Base-by-base conservation (phyloP, 1,140 invertebrate genomes). In the Drosophila aff. region DNA sequence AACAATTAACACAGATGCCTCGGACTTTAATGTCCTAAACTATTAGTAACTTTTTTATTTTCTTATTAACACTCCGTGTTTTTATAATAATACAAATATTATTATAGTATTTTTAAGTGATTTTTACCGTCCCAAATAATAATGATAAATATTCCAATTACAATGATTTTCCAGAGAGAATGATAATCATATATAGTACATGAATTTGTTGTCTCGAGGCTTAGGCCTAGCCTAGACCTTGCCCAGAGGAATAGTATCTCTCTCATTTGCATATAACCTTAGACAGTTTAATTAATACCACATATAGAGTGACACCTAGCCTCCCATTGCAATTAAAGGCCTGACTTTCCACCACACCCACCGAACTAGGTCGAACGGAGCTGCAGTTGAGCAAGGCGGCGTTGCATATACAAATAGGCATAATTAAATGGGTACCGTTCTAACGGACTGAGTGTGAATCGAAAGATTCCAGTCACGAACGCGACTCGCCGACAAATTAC, bases 381-480 rank as follows among this genome's bases (percentile, higher is more conserved):
- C 43, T 44, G 33, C 49, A 44, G 38, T 68, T 38, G 36, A 76
- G 31, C 49, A 44, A 44, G 74, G 46, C 61, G 36, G 43, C 50
- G 9, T 58, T 46, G 44, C 67, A 31, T 44, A 40, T 52, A 31
- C 50, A 50, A 50, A 73, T 76, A 60, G 74, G 50, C 49, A 50
- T 69, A 76, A 71, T 71, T 66, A 43, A 75, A 21, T 55, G 52
- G 38, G 72, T 69, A 44, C 66, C 66, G 77, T 75, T 81, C 74
- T 90, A 89, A 90, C 84, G 84, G 85, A 18, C 73, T 47, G 31
- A 47, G 44, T 21, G 46, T 47, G 41, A 60, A 63, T 79, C 78
- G 26, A 89, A 89, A 79, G 84, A 89, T 90, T 89, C 85, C 40
- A 82, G 74, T 76, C 85, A 89, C 85, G 85, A 89, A 89, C 82